These are phyloP conservation scores for Melieria crassipennis DNA, from an alignment of 2,888 invertebrate genomes.

Conservation along the genomic window DNA sequence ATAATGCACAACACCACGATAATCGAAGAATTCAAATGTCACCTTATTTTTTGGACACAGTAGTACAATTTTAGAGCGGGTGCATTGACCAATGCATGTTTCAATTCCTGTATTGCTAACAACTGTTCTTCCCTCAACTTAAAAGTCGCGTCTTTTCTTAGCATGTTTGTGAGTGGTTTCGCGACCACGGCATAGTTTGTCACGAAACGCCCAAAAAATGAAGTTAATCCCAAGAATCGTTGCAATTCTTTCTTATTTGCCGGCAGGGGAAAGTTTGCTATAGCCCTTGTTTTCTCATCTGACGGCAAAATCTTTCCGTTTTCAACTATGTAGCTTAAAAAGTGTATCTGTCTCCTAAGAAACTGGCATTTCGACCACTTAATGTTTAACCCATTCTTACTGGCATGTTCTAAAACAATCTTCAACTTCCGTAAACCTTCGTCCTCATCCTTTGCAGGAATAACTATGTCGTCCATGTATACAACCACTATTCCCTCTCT, in stretches of 20 bases:
- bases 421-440: slow-evolving; percentile 30
- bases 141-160: slow-evolving; percentile 10
- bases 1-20: no score
- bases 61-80: slow-evolving; percentile 26
- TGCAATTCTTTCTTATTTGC: slow-evolving; percentile 19
- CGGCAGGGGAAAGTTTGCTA: slow-evolving; percentile 9
- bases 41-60: no score
- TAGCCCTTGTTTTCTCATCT: slow-evolving; percentile 29
- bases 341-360: slow-evolving; percentile 30
- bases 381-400: slow-evolving; percentile 29
- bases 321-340: slow-evolving; percentile 41
- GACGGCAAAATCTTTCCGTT: slow-evolving; percentile 35
- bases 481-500: slow-evolving; percentile 24
- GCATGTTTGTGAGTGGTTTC: slow-evolving; percentile 2
- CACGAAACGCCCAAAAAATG: slow-evolving; percentile 30
- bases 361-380: slow-evolving; percentile 41
- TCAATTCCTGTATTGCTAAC: slow-evolving; percentile 14
- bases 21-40: no score
- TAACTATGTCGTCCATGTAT: slow-evolving; percentile 36
- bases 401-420: slow-evolving; percentile 27
- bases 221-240: slow-evolving; percentile 39
- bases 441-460: slow-evolving; percentile 32
- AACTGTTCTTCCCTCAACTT: slow-evolving; percentile 6
- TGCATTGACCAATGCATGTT: slow-evolving; percentile 16
- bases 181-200: slow-evolving; percentile 5